A percentile compares a stretch with the other conserved stretches of the same genome.
Conservation (phyloP, 1,140 invertebrate genomes). For the Antheraea pernyi region DNA sequence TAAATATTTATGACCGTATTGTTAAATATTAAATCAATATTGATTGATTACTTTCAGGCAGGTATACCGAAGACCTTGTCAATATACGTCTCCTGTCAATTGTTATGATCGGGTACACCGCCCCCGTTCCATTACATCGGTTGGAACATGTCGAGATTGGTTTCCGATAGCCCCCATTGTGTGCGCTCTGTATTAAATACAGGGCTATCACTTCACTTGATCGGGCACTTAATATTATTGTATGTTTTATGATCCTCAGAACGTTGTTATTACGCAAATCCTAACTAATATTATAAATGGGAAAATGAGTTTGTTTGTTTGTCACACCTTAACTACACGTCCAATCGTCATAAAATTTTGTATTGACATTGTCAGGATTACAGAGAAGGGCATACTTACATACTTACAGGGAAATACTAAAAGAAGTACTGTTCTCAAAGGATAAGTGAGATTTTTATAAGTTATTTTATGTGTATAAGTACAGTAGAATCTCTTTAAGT, state of each 20-base stretch:
- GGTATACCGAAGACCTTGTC: conserved; percentile 19
- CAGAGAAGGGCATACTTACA: no score
- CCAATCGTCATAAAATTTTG: no score
- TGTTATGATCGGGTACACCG: conserved; percentile 27
- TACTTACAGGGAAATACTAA: no score
- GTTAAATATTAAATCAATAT: conserved; percentile 6
- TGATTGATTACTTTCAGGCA: conserved; percentile 14
- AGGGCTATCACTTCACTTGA: conserved; percentile 4
- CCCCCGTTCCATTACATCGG: conserved; percentile 33
- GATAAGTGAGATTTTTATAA: no score
- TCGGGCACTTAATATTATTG: neutral
- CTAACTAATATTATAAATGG: no score
- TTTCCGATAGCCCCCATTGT: conserved; percentile 38
- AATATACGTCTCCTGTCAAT: conserved; percentile 24
- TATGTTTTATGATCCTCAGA: neutral
- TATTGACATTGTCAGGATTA: no score
- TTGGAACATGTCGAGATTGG: conserved; percentile 27
- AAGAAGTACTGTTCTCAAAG: no score
- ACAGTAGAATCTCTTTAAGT: no score
- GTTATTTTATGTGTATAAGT: no score
- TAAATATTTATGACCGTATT: neutral
- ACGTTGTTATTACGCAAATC: neutral
- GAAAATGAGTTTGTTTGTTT: no score
- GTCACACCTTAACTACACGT: no score
- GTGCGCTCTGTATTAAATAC: conserved; percentile 9